phyloP scores from a whole-genome alignment of 2,113 vertebrate species.

The Apodemus speciosus region DNA sequence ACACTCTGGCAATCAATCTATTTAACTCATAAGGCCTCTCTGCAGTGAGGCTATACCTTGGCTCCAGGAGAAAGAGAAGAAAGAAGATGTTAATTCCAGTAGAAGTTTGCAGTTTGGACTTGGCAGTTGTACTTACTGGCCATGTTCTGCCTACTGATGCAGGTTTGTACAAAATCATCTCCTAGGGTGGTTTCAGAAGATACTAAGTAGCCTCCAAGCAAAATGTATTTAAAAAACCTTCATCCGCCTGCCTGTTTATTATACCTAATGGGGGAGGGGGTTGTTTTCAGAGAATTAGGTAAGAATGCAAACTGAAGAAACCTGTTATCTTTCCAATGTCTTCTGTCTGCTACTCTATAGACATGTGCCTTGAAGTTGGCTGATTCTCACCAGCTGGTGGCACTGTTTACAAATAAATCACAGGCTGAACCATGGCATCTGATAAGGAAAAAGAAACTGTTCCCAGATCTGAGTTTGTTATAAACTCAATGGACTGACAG shows the following conservation, averaged over 20 bases:
- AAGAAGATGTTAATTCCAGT: not conserved
- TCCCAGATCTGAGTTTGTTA: not conserved
- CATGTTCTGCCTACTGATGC: not conserved
- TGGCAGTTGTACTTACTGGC: not conserved
- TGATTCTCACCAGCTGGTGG: conserved; percentile 58
- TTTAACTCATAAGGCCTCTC: not conserved
- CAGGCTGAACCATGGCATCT: not conserved
- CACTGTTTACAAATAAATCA: conserved; percentile 58
- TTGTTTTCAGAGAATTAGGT: conserved; percentile 46
- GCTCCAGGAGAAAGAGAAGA: not conserved
- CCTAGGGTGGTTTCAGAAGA: conserved; percentile 8
- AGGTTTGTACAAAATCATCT: not conserved
- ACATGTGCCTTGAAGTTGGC: not conserved
- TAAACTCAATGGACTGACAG: not conserved
- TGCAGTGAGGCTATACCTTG: not conserved
- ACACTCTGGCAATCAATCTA: not conserved
- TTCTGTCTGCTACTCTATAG: not conserved
- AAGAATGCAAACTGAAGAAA: not conserved
- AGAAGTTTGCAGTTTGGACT: not conserved
- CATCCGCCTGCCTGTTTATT: not conserved
- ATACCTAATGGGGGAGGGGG: not conserved
- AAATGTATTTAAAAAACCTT: not conserved
- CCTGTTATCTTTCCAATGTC: not conserved
- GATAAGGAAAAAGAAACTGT: not conserved
- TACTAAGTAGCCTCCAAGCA: not conserved